Evolutionary conservation across 2,888 invertebrate species (phyloP).

Genomic region (Allolobophora icterica): DNA sequence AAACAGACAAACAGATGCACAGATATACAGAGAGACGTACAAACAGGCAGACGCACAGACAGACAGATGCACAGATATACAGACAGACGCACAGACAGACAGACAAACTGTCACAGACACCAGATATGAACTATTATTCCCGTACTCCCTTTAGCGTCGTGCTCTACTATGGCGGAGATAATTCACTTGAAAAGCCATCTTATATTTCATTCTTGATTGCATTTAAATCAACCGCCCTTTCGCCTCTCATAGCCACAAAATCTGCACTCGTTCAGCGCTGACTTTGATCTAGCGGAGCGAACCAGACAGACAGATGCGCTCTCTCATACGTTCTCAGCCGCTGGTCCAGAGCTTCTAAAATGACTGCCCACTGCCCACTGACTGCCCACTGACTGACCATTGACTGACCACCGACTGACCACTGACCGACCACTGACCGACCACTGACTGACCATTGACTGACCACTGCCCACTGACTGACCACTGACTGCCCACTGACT

Average conservation of each 20-base stretch:
- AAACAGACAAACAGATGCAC: background rate
- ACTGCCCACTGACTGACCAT: no score
- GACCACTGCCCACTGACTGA: background rate
- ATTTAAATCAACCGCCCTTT: background rate
- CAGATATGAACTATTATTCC: background rate
- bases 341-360: background rate
- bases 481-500: no score
- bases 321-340: background rate
- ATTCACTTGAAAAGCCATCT: background rate
- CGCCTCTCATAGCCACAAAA: background rate
- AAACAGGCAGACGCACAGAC: no score
- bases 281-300: background rate
- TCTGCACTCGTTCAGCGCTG: background rate
- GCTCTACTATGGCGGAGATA: background rate
- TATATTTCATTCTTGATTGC: background rate
- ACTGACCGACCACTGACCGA: no score
- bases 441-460: no score
- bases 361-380: no score
- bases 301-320: background rate
- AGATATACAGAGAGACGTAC: no score
- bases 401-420: no score
- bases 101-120: background rate
- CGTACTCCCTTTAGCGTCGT: background rate
- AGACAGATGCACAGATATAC: background rate
- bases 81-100: background rate